Base-by-base conservation (phyloP, 2,888 invertebrate species). In the Lamellibrachia satsuma region DNA sequence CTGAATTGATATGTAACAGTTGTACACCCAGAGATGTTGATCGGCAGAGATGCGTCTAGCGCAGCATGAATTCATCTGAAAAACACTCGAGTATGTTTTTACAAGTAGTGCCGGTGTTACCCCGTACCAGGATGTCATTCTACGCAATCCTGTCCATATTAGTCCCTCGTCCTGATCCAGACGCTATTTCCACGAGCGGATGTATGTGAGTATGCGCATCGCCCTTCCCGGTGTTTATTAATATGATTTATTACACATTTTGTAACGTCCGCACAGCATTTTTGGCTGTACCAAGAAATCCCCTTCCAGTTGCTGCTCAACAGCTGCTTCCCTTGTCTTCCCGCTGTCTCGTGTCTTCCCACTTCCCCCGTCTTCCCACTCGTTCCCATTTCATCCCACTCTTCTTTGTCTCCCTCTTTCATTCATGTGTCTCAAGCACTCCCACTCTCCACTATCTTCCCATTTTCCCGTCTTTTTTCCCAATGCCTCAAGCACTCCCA, bases 11-110 rank as follows among this genome's bases (percentile, higher is more conserved):
- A n/a, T 75, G 15, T 75, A n/a, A 75, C 22, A n/a, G 15, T 22
- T 75, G 75, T 75, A n/a, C 4, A 75, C 0, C 75, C 15, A 75
- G n/a, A 22, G 75, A 15, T n/a, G 22, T 15, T 22, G 15, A n/a
- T n/a, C n/a, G n/a, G n/a, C 75, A 22, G n/a, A 75, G 75, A 75
- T 75, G 75, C 75, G 75, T 75, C 75, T 22, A 22, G 75, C 75
- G n/a, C 6, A 75, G 75, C 75, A 39, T 39, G 39, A 39, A 39
- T 75, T 75, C 75, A 75, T 75, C 15, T 75, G 75, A 75, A 75
- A 75, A 22, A n/a, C 75, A 75, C 75, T 75, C 75, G 75, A 75
- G 75, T 75, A 22, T 75, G 75, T 75, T 75, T 75, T 75, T 75
- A 11, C 75, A 75, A 75, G 75, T 75, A 75, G 22, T 15, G 15